Evolutionary conservation across 2,888 invertebrate genomes (phyloP).

Genomic region (Dryocosmus kuriphilus): DNA sequence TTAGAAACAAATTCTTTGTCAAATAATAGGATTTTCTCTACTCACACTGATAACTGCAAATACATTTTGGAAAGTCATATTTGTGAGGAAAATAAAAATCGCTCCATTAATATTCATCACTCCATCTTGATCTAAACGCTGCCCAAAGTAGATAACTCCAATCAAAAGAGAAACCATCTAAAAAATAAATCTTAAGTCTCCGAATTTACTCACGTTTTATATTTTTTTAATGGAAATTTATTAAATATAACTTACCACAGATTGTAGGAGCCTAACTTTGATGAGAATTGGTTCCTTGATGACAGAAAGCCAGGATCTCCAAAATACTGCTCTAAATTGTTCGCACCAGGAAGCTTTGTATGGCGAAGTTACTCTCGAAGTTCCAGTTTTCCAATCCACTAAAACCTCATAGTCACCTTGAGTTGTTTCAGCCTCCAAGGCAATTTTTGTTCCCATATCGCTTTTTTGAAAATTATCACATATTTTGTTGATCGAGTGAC

Average conservation of each 20-base stretch:
- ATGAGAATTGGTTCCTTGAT: constrained; percentile 94
- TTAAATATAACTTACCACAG: constrained; percentile 81
- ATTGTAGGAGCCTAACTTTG: constrained; percentile 92
- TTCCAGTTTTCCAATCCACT: constrained; percentile 20
- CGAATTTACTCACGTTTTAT: not conserved
- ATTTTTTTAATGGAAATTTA: not conserved
- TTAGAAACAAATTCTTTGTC: not conserved
- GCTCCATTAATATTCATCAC: constrained; percentile 97
- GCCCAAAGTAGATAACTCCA: constrained; percentile 92
- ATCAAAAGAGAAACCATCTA: constrained; percentile 93
- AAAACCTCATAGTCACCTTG: constrained; percentile 57
- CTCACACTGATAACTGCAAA: constrained; percentile 96
- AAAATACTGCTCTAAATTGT: constrained; percentile 93
- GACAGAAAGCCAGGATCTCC: constrained; percentile 93
- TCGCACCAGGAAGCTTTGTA: constrained; percentile 93
- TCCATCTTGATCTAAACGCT: constrained; percentile 89
- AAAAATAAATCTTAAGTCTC: constrained; percentile 50
- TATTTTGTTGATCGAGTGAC: constrained; percentile 87
- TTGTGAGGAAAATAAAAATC: constrained; percentile 92
- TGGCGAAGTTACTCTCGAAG: constrained; percentile 76
- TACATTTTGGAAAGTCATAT: constrained; percentile 96
- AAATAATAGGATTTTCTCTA: not conserved
- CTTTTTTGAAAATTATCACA: constrained; percentile 87
- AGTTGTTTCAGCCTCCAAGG: constrained; percentile 80
- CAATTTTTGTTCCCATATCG: constrained; percentile 82